Evolutionary conservation across 2,888 invertebrate genomes (phyloP).

Genomic region (Drosophila silvestris): DNA sequence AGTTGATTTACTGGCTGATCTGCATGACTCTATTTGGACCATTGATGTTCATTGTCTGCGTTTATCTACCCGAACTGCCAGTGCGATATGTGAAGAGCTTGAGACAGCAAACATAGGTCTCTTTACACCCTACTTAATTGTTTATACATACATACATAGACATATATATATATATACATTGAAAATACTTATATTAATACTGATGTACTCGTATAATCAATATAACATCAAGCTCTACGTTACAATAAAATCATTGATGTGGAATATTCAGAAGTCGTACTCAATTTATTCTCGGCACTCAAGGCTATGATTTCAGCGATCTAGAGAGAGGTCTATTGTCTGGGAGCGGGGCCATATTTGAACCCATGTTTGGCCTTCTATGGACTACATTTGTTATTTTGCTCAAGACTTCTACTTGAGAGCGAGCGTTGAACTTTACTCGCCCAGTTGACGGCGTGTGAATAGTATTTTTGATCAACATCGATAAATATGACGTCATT

Average conservation of each 20-base stretch:
- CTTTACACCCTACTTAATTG: constrained; percentile 38
- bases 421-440: constrained; percentile 44
- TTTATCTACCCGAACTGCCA: constrained; percentile 90
- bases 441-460: background rate
- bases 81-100: constrained; percentile 88
- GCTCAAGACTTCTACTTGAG: constrained; percentile 13
- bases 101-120: constrained; percentile 64
- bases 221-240: constrained; percentile 21
- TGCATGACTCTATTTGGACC: constrained; percentile 89
- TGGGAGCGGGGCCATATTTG: background rate
- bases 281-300: constrained; percentile 11
- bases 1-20: constrained; percentile 87
- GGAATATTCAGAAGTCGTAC: constrained; percentile 8
- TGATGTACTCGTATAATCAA: constrained; percentile 51
- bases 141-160: constrained; percentile 55
- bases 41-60: constrained; percentile 87
- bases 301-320: constrained; percentile 29
- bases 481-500: background rate
- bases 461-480: background rate
- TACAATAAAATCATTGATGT: constrained; percentile 51
- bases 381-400: background rate
- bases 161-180: constrained; percentile 7
- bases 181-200: constrained; percentile 17
- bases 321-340: background rate
- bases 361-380: constrained; percentile 34